These are phyloP conservation scores for Zaprionus camerounensis DNA, from an alignment of 1,140 invertebrate species.

Conservation along the genomic window DNA sequence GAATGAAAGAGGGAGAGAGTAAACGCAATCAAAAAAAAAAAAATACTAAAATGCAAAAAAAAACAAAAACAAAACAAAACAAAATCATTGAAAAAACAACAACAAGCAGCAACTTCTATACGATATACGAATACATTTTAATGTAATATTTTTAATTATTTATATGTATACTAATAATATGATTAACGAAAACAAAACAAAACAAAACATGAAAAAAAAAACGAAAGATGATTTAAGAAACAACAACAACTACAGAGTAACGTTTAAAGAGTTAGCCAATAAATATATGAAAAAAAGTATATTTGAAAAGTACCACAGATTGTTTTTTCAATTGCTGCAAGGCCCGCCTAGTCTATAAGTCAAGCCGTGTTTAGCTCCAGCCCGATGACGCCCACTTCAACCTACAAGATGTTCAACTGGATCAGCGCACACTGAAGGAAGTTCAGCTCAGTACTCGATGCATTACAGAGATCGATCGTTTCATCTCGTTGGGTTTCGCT, in stretches of 20 bases:
- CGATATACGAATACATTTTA: conserved; percentile 84
- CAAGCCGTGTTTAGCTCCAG: conserved; percentile 24
- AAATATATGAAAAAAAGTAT: conserved; percentile 84
- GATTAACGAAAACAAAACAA: conserved; percentile 70
- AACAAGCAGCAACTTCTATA: conserved; percentile 80
- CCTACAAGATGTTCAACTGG: conserved; percentile 3
- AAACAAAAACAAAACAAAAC: conserved; percentile 38
- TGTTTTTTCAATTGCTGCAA: conserved; percentile 57
- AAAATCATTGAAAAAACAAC: conserved; percentile 53
- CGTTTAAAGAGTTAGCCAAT: conserved; percentile 84
- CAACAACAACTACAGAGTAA: conserved; percentile 79
- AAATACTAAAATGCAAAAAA: conserved; percentile 60
- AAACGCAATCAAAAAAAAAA: conserved; percentile 78
- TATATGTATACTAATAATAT: conserved; percentile 84
- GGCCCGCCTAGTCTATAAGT: conserved; percentile 29
- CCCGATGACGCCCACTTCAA: background rate
- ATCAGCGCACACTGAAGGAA: conserved; percentile 6
- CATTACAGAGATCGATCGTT: background rate
- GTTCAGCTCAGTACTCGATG: background rate
- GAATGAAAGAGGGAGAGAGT: conserved; percentile 41
- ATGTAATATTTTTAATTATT: conserved; percentile 85
- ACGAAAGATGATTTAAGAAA: conserved; percentile 66
- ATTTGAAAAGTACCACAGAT: conserved; percentile 78
- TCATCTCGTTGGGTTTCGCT: background rate
- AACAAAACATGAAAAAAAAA: conserved; percentile 60